Evolutionary conservation across 2,797 vertebrate species (phyloP).

Genomic region (Leucoraja ocellata): DNA sequence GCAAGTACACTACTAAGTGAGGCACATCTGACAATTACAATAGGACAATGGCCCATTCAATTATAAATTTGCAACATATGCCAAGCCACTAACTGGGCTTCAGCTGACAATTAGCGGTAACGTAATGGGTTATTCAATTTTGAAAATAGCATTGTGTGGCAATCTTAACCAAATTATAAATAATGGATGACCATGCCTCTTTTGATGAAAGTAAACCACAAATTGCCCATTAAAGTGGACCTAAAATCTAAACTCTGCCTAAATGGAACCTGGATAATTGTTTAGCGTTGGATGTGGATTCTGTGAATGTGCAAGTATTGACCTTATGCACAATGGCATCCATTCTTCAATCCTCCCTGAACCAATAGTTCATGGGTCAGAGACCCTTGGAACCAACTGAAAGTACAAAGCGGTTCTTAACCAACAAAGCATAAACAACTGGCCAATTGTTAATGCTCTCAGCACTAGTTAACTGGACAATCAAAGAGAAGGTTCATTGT

Average conservation of each 20-base stretch:
- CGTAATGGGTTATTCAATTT: neutral
- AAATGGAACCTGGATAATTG: neutral
- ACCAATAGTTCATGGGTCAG: constrained; percentile 12
- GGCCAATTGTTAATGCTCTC: constrained; percentile 10
- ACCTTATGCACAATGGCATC: neutral
- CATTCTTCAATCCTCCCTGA: constrained; percentile 17
- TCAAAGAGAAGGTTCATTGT: neutral
- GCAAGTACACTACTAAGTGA: too few relatives aligned
- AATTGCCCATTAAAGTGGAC: neutral
- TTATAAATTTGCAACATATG: too few relatives aligned
- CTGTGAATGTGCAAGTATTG: neutral
- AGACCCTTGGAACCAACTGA: neutral
- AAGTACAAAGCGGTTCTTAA: neutral
- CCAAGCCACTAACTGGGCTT: too few relatives aligned
- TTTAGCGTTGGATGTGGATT: neutral
- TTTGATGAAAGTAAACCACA: neutral
- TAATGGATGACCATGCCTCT: neutral
- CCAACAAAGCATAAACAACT: constrained; percentile 22
- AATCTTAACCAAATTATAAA: neutral
- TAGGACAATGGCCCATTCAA: too few relatives aligned
- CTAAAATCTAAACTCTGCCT: neutral
- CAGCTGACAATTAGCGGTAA: too few relatives aligned
- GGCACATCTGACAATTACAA: too few relatives aligned
- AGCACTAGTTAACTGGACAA: neutral
- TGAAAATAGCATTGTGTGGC: neutral